A percentile compares a stretch with the other conserved stretches of the same genome.
These are phyloP conservation scores for fruit fly (Drosophila melanogaster) DNA, from an alignment of 1,140 invertebrate genomes.

Conservation along the genomic window Release_6_plus_ISO1_MT NT_033777.3:25247501-25248000, in stretches of 20 bases:
- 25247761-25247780: no score
- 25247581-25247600: background rate
- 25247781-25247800: no score
- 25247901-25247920: conserved; percentile 33
- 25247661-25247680: no score
- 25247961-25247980: conserved; percentile 42
- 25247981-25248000: conserved; percentile 56
- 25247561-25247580: background rate
- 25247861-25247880: background rate
- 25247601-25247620: background rate
- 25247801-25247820: background rate
- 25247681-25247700: no score
- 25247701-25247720: no score
- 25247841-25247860: background rate
- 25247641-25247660: no score
- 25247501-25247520: conserved; percentile 35
- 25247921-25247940: conserved; percentile 3
- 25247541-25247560: background rate
- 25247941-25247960: background rate
- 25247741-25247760: background rate
- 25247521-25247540: background rate
- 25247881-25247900: conserved; percentile 22
- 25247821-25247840: background rate
- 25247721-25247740: background rate
- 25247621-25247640: no score